Conservation (phyloP, 2,797 vertebrate genomes). For the Sarcoramphus papa region DNA sequence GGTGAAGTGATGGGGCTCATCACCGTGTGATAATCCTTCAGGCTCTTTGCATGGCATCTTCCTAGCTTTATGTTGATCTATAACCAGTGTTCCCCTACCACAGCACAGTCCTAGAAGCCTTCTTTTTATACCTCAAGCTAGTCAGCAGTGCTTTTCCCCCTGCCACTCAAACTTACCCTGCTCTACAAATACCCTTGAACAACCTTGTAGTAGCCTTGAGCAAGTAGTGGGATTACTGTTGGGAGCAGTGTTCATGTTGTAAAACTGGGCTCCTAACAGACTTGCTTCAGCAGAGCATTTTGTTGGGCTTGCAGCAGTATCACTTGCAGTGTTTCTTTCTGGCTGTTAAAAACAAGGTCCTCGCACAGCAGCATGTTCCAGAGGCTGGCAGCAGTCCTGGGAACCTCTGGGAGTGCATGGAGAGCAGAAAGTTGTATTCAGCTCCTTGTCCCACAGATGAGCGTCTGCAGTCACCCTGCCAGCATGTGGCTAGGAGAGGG, state of each 20-base stretch:
- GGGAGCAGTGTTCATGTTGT: neutral
- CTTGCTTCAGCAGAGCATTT: neutral
- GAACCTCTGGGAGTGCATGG: neutral
- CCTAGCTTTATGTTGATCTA: neutral
- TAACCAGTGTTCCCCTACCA: neutral
- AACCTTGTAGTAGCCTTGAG: neutral
- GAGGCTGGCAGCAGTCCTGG: neutral
- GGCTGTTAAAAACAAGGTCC: neutral
- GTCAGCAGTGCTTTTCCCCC: neutral
- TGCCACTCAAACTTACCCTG: neutral
- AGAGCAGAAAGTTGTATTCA: neutral
- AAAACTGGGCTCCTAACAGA: neutral
- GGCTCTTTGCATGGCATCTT: neutral
- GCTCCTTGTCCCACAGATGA: neutral
- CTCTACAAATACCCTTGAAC: neutral
- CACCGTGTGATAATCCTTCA: neutral
- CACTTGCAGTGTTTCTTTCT: rapidly evolving
- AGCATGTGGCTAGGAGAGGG: rapidly evolving
- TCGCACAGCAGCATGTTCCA: neutral
- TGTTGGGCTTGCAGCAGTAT: neutral
- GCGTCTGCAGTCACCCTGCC: neutral
- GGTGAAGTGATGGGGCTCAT: neutral
- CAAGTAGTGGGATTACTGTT: neutral
- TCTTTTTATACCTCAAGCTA: neutral
- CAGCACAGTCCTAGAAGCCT: neutral